Evolutionary conservation across 1,140 invertebrate genomes (phyloP).

Genomic region (Akabosia matsudoensis): DNA sequence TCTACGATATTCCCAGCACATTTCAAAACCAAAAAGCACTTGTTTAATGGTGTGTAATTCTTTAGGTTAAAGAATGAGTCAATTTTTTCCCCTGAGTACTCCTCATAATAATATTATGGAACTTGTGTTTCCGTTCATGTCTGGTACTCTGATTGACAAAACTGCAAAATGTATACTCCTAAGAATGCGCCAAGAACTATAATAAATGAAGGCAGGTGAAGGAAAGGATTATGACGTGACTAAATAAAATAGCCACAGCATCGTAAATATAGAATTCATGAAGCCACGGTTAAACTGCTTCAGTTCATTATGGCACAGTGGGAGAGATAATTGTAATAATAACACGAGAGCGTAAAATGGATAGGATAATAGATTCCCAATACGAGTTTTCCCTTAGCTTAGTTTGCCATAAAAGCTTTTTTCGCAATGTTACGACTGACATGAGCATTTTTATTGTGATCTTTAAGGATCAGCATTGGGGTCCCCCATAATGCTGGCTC

Average conservation of each 20-base stretch:
- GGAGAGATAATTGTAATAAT: background rate
- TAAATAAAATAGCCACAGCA: slow-evolving; percentile 4
- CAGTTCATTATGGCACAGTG: slow-evolving; percentile 7
- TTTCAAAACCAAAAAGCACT: too few species aligned
- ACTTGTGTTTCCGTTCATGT: too few species aligned
- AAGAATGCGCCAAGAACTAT: too few species aligned
- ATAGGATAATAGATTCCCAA: background rate
- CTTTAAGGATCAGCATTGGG: background rate
- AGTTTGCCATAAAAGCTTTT: background rate
- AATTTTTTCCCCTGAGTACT: too few species aligned
- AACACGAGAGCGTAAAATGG: background rate
- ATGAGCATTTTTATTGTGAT: background rate
- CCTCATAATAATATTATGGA: too few species aligned
- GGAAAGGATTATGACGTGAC: slow-evolving; percentile 1
- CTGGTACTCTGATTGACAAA: too few species aligned
- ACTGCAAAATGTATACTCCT: too few species aligned
- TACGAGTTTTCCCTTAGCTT: background rate
- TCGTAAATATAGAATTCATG: background rate
- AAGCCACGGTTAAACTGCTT: slow-evolving; percentile 17
- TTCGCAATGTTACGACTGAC: slow-evolving; percentile 4
- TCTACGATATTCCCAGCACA: too few species aligned
- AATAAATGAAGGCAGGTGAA: too few species aligned
- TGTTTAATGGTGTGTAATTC: too few species aligned
- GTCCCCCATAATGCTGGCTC: background rate
- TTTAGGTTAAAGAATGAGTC: too few species aligned